Conservation (phyloP, 1,140 invertebrate species). For the Leptestheria dahalacensis region DNA sequence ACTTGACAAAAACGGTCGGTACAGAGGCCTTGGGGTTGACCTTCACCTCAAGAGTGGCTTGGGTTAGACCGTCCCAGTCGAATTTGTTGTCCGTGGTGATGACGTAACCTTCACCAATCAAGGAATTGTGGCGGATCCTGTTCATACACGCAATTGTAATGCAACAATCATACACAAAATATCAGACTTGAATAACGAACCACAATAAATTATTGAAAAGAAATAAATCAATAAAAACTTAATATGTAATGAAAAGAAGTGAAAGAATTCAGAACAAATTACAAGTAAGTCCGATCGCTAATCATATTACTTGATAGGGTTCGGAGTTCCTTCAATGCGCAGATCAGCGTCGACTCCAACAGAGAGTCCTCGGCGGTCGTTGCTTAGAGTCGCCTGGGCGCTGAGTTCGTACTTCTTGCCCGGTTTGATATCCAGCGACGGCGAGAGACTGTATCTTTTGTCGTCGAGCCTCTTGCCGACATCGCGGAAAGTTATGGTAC, state of each 20-base stretch:
- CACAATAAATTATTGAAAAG: neutral
- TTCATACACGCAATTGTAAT: too few species aligned
- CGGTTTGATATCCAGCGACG: conserved; percentile 37
- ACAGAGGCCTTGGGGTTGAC: neutral
- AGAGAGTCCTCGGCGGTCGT: conserved; percentile 22
- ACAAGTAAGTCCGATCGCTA: too few species aligned
- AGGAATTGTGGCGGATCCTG: conserved; percentile 11
- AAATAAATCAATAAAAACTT: neutral
- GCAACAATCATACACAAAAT: too few species aligned
- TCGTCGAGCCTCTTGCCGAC: conserved; percentile 8
- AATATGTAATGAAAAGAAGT: too few species aligned
- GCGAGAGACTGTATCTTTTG: conserved; percentile 6
- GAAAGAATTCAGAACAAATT: too few species aligned
- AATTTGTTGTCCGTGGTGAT: conserved; percentile 12
- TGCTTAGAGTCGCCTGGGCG: conserved; percentile 35
- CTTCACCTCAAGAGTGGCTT: neutral
- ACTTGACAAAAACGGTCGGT: neutral
- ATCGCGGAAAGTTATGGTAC: conserved; percentile 8
- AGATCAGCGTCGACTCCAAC: conserved; percentile 8
- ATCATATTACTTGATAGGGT: conserved; percentile 12
- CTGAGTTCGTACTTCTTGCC: conserved; percentile 44
- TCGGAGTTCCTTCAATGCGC: conserved; percentile 1
- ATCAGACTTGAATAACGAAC: neutral
- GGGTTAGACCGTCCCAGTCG: conserved; percentile 8
- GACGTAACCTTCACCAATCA: neutral